Evolutionary conservation across 2,797 vertebrate species (phyloP).

Genomic region (Onychomys leucogaster): DNA sequence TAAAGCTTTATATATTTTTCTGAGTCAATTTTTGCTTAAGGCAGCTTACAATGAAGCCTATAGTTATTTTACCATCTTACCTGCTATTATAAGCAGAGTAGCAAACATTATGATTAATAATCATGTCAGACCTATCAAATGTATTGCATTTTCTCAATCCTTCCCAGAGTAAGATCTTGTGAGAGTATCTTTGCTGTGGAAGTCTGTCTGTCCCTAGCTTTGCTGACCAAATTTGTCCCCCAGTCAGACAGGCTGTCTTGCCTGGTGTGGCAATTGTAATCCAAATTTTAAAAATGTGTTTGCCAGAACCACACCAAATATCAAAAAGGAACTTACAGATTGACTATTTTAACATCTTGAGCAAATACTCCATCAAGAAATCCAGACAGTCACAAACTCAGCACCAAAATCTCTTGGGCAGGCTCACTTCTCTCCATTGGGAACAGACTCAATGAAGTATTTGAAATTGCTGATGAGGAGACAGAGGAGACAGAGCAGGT

Average conservation of each 20-base stretch:
- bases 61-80: background rate
- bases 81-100: background rate
- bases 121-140: background rate
- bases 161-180: background rate
- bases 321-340: slow-evolving; percentile 16
- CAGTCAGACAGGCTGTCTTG: background rate
- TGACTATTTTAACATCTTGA: slow-evolving; percentile 2
- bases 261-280: background rate
- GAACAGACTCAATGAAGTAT: slow-evolving; percentile 10
- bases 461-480: background rate
- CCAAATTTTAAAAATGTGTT: background rate
- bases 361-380: background rate
- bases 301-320: background rate
- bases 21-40: background rate
- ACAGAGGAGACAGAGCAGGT: background rate
- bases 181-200: background rate
- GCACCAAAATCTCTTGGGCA: background rate
- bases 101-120: background rate
- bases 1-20: background rate
- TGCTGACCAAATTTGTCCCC: background rate
- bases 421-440: background rate
- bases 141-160: background rate
- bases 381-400: slow-evolving; percentile 12
- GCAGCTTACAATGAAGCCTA: background rate
- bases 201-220: background rate